phyloP scores from a whole-genome alignment of 2,113 vertebrate species.

The Myotis brandtii region DNA sequence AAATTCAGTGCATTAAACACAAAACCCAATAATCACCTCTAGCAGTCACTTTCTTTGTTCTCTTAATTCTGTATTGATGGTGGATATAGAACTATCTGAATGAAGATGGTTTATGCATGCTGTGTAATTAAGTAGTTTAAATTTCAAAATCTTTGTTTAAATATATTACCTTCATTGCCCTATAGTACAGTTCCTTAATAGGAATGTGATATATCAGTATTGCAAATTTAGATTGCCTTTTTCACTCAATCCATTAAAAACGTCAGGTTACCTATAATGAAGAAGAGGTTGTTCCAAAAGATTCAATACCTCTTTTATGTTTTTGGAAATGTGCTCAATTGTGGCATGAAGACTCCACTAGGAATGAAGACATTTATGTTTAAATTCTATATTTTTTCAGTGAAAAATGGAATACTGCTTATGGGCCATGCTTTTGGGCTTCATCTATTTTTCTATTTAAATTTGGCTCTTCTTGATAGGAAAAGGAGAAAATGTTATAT shows the following conservation, averaged over 20 bases:
- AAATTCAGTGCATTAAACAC: not conserved
- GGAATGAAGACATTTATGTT: not conserved
- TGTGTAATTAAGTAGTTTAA: not conserved
- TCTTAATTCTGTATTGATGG: not conserved
- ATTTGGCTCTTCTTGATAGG: not conserved
- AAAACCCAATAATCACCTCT: not conserved
- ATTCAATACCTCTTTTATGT: not conserved
- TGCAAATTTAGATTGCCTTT: not conserved
- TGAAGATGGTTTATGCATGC: not conserved
- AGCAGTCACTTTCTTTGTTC: not conserved
- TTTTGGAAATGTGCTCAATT: not conserved
- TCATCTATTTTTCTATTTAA: conserved; percentile 6
- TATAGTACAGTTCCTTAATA: not conserved
- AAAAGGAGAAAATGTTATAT: not conserved
- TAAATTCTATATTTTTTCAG: conserved; percentile 19
- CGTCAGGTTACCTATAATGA: not conserved
- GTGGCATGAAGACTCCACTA: not conserved
- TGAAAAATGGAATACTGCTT: conserved; percentile 7
- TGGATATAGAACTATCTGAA: not conserved
- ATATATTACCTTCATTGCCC: not conserved
- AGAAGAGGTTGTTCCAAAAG: not conserved
- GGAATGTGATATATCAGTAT: not conserved
- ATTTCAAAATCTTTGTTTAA: not conserved
- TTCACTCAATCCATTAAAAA: not conserved
- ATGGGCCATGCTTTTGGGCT: not conserved